Percentiles rank a stretch among this genome's conserved stretches.
Conservation (phyloP, 2,888 invertebrate species). For the Andrena dorsata region DNA sequence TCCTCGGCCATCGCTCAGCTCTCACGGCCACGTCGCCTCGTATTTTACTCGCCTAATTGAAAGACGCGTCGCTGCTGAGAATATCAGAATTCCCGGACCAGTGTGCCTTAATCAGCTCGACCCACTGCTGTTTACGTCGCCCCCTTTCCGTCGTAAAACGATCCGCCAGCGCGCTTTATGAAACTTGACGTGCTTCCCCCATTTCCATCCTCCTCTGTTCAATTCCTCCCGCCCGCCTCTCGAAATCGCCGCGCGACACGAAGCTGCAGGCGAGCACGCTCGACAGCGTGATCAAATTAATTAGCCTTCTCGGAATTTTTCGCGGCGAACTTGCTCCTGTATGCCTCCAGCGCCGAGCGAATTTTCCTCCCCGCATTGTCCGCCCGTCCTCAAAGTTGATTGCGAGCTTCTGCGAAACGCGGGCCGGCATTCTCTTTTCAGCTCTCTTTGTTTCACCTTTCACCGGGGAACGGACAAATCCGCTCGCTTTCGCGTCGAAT, state of each 20-base stretch:
- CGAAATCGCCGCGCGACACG: neutral
- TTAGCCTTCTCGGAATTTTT: conserved; percentile 11
- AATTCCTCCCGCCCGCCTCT: neutral
- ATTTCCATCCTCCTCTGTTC: neutral
- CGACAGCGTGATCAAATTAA: conserved; percentile 5
- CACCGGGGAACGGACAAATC: neutral
- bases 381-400: conserved; percentile 16
- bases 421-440: neutral
- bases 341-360: neutral
- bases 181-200: neutral
- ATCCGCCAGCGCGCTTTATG: neutral
- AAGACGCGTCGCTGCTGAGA: neutral
- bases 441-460: neutral
- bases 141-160: neutral
- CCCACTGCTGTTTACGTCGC: neutral
- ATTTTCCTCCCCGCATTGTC: conserved; percentile 7
- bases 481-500: neutral
- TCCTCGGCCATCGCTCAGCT: neutral
- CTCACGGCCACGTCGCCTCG: neutral
- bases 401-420: conserved; percentile 5
- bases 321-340: neutral
- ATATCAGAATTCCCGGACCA: neutral
- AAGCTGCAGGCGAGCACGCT: neutral
- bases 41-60: conserved; percentile 4
- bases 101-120: neutral